Percentiles rank a stretch among this genome's conserved stretches.
phyloP scores from a whole-genome alignment of 2,888 invertebrate species.

The Sarcophaga carnaria region DNA sequence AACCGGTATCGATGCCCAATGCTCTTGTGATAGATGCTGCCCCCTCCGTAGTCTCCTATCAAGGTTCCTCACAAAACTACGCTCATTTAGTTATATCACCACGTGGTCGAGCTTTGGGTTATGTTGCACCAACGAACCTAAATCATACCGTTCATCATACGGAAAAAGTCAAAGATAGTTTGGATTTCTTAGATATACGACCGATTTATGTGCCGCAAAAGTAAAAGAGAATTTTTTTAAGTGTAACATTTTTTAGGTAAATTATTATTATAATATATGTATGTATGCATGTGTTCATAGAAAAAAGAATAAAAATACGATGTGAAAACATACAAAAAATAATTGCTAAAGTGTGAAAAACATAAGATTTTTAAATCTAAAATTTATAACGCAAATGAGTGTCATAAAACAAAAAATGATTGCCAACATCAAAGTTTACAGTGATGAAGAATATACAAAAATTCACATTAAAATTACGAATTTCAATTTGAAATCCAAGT shows the following conservation, averaged over 20 bases:
- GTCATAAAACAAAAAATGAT: not conserved
- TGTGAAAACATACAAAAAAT: not conserved
- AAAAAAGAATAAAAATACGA: not conserved
- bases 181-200: conserved; percentile 72
- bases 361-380: not conserved
- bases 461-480: not conserved
- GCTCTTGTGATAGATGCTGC: conserved; percentile 76
- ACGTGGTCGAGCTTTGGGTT: conserved; percentile 78
- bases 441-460: not conserved
- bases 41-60: conserved; percentile 77
- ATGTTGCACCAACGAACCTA: conserved; percentile 77
- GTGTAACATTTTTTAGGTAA: not conserved
- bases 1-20: conserved; percentile 49
- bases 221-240: conserved; percentile 16
- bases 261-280: not conserved
- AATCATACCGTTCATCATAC: conserved; percentile 75
- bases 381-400: not conserved
- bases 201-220: conserved; percentile 73
- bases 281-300: not conserved
- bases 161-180: conserved; percentile 69
- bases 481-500: no score
- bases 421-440: not conserved
- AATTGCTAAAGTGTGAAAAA: not conserved
- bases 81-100: conserved; percentile 78
- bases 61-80: conserved; percentile 77